Evolutionary conservation across 53 echinoderm and acorn worm genomes (phyloP), one percentile per base, ranked within the genome.

Genomic region (Actinopyga echinites): DNA sequence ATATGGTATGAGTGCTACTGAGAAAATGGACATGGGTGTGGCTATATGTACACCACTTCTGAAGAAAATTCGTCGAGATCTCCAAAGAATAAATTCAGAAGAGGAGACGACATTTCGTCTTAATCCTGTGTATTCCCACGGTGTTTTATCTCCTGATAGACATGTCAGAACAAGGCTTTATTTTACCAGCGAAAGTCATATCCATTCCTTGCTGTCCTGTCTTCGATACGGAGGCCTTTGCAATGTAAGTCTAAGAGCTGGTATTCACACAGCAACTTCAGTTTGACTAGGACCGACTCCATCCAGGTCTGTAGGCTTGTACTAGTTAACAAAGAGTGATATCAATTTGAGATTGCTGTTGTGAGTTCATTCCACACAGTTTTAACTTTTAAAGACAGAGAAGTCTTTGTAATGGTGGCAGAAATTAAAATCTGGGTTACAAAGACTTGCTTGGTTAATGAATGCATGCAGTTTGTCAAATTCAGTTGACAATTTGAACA

Each of bases 111-210:
- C 93, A 15, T 93, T 88, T 71, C 85, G 97, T 8, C 86, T 96
- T 28, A 96, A 96, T 65, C 97, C 97, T 3, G 74, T 88, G 36
- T 96, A 96, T 89, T 92, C 97, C 15, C 81, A 86, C 36, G 93
- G 93, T 71, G 97, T 96, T 17, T 40, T 96, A 87, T 94, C 97
- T 37, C 97, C 97, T 1, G 97, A 90, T 25, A 80, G 97, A 24
- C 97, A 96, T 32, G 97, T 96, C 64, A 65, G 97, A 6, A 94
- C 97, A 19, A 78, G 97, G 29, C 92, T 96, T 22, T 96, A 96
- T 86, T 96, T 96, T 85, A 96, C 97, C 65, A 94, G 93, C 67
- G 97, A 96, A 87, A 96, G 97, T 60, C 97, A 94, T 58, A 96
- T 96, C 9, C 97, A 96, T 69, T 94, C 97, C 33, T 62, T 96